Evolutionary conservation across 2,113 vertebrate species (phyloP).

Genomic region (Anser brachyrhynchus): DNA sequence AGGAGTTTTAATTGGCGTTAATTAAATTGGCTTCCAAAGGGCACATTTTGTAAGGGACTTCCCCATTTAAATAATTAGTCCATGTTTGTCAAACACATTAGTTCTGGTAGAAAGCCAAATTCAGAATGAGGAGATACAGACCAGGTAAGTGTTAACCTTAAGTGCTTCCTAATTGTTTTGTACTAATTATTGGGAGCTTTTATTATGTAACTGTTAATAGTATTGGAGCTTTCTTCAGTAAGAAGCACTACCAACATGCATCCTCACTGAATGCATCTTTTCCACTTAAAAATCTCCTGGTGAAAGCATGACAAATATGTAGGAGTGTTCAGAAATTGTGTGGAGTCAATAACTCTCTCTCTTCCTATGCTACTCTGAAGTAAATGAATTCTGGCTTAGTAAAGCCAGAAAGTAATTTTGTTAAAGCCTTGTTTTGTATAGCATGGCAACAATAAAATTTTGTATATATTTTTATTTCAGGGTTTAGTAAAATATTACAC

Average conservation of each 20-base stretch:
- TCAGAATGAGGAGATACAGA: not conserved
- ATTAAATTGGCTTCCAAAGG: constrained; percentile 42
- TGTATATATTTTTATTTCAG: not conserved
- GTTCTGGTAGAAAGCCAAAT: constrained; percentile 52
- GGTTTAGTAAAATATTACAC: not conserved
- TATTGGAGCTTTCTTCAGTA: not conserved
- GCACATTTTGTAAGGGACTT: not conserved
- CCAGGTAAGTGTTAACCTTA: constrained; percentile 26
- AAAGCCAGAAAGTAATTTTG: not conserved
- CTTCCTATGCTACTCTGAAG: not conserved
- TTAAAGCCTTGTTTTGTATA: not conserved
- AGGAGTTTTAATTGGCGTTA: constrained; percentile 51
- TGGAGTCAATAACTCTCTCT: not conserved
- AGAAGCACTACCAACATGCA: not conserved
- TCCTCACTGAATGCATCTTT: not conserved
- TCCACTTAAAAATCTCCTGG: not conserved
- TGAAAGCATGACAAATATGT: not conserved
- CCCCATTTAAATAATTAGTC: constrained; percentile 45
- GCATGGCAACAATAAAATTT: not conserved
- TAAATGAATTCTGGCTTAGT: not conserved
- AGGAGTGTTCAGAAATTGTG: not conserved
- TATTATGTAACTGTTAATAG: constrained; percentile 10
- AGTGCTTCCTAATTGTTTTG: constrained; percentile 54
- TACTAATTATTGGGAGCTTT: constrained; percentile 31
- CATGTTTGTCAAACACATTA: constrained; percentile 42